Percentiles rank a stretch among this genome's conserved stretches.
phyloP scores from a whole-genome alignment of 2,888 invertebrate species.

The Endomychus coccineus region DNA sequence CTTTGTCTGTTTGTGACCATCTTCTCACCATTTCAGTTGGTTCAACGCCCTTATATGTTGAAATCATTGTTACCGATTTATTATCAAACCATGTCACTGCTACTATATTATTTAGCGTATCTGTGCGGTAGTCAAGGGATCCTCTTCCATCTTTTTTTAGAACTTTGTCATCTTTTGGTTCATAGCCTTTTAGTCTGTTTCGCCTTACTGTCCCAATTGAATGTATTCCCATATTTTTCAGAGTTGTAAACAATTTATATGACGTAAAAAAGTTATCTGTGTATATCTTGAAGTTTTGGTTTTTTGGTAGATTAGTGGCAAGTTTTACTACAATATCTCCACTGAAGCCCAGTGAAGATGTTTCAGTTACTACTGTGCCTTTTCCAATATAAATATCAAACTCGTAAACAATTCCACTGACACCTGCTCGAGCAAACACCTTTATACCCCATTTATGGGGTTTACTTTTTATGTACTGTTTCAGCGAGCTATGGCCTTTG shows the following conservation, averaged over 20 bases:
- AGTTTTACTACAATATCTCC: constrained; percentile 21
- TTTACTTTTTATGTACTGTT: constrained; percentile 26
- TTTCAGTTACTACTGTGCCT: constrained; percentile 15
- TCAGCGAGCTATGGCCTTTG: constrained; percentile 25
- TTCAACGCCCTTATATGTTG: constrained; percentile 17
- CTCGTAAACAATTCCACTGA: constrained; percentile 27
- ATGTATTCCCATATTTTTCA: constrained; percentile 9
- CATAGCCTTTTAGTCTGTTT: constrained; percentile 9
- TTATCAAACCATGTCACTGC: constrained; percentile 21
- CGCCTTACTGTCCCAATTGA: constrained; percentile 8
- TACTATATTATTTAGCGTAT: constrained; percentile 13
- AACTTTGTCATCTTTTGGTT: constrained; percentile 8
- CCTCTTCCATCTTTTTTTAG: constrained; percentile 19
- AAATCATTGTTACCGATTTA: constrained; percentile 15
- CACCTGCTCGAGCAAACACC: constrained; percentile 26
- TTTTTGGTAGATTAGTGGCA: constrained; percentile 16
- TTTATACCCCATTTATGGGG: constrained; percentile 28
- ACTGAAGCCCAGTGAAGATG: constrained; percentile 18
- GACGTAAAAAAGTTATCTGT: constrained; percentile 14
- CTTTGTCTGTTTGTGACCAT: constrained; percentile 15
- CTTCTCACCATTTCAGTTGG: constrained; percentile 16
- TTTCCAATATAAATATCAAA: constrained; percentile 29
- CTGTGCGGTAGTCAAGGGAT: constrained; percentile 12
- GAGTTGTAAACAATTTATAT: constrained; percentile 3
- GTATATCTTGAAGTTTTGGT: constrained; percentile 18